Evolutionary conservation across 2,888 invertebrate genomes (phyloP), one percentile per base, ranked within the genome.

Genomic region (Epirrita christyi): DNA sequence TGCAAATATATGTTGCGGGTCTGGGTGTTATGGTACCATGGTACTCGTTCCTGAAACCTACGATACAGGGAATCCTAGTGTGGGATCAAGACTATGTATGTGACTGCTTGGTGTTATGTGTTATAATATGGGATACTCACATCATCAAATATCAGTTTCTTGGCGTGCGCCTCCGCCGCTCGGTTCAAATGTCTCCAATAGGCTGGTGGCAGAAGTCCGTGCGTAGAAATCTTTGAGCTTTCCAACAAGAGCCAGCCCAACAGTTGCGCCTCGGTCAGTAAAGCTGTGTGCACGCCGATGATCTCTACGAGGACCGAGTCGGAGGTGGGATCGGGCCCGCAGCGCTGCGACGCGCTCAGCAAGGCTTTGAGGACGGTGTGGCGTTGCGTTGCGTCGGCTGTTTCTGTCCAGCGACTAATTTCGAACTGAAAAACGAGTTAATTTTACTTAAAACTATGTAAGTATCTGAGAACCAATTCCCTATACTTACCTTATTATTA

Each of bases 251-350:
- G 68, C 7, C 61, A 51, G 44, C 71, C 65, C 13, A 86, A 34
- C 38, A 82, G 79, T 0, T 54, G n/a, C 0, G 69, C 54, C 40
- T 73, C 66, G 21, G 79, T 57, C 28, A 83, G 64, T 0, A 70
- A 55, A 0, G 63, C 54, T 3, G 72, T 70, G 53, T 90, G 90
- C 21, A 88, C 79, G 14, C 85, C 85, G 1, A 86, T 56, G 14
- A 90, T 66, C 70, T 90, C 90, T 0, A 85, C 40, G 0, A 88
- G 59, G 47, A 87, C 71, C 34, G 71, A 64, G 15, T 81, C 66
- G 0, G 82, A 74, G 0, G 56, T 59, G 0, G 81, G 77, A 0
- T 64, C 28, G 8, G 71, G 58, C 0, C 81, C 83, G 68, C 73
- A 72, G 3, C 76, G 70, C 49, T 72, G 71, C 0, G 76, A 76